A percentile compares a stretch with the other conserved stretches of the same genome.
These are phyloP conservation scores for Cinclus cinclus DNA, from an alignment of 2,113 vertebrate species.

Conservation along the genomic window DNA sequence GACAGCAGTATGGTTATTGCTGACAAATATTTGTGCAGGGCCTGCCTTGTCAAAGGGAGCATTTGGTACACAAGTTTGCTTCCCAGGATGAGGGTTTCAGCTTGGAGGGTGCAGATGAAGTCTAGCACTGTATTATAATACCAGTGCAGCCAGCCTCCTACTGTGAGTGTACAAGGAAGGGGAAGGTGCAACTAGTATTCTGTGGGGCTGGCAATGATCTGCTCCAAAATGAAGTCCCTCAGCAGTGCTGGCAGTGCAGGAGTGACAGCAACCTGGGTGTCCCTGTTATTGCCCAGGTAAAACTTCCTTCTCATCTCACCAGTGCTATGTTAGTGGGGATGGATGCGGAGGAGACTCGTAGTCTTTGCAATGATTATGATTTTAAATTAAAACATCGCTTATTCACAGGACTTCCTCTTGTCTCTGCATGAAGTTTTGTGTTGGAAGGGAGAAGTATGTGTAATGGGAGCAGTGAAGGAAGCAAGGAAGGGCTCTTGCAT, in stretches of 20 bases:
- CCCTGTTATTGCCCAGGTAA: not conserved
- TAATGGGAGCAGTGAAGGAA: not conserved
- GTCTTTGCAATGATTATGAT: not conserved
- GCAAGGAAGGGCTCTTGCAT: not conserved
- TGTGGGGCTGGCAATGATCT: not conserved
- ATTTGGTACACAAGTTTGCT: not conserved
- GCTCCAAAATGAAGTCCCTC: not conserved
- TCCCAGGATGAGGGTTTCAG: not conserved
- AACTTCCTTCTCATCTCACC: not conserved
- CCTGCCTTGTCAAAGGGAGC: not conserved
- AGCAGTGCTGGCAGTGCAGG: not conserved
- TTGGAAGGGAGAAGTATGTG: not conserved
- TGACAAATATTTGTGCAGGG: not conserved
- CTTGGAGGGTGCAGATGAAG: not conserved
- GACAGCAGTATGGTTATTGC: not conserved
- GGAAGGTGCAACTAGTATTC: not conserved
- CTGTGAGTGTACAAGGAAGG: not conserved
- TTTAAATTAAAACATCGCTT: not conserved
- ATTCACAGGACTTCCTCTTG: not conserved
- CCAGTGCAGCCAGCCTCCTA: not conserved
- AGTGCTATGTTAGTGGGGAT: not conserved
- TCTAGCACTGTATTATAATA: not conserved
- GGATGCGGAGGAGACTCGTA: not conserved
- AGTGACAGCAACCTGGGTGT: not conserved
- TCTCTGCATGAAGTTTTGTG: not conserved